Conservation (phyloP, 2,113 vertebrate species). For the Actenoides hombroni region DNA sequence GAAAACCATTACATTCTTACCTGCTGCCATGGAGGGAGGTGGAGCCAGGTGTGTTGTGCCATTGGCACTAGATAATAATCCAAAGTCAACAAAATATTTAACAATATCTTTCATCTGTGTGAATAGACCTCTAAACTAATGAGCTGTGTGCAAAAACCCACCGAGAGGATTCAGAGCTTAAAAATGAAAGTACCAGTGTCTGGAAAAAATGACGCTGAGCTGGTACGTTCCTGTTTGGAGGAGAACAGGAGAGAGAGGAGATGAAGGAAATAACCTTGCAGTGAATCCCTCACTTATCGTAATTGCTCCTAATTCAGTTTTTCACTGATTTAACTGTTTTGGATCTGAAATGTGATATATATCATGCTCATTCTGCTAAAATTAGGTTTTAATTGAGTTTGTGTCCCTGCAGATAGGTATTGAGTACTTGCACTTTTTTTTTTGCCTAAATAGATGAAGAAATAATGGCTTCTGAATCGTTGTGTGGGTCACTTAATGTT, state of each 20-base stretch:
- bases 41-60: not conserved
- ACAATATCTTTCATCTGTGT: not conserved
- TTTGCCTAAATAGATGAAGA: not conserved
- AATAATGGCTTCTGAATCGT: not conserved
- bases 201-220: not conserved
- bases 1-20: fast-evolving
- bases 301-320: not conserved
- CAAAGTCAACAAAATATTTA: not conserved
- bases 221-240: not conserved
- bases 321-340: not conserved
- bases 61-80: not conserved
- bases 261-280: not conserved
- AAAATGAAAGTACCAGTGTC: not conserved
- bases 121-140: not conserved
- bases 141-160: not conserved
- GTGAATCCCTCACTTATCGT: not conserved
- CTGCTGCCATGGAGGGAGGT: not conserved
- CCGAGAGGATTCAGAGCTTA: not conserved
- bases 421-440: not conserved
- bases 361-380: not conserved
- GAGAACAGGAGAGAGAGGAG: not conserved
- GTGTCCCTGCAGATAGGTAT: not conserved
- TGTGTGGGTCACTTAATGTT: not conserved
- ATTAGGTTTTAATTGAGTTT: not conserved
- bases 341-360: not conserved